Conservation (phyloP, 1,140 invertebrate species). For the Lamellibrachia luymesi region DNA sequence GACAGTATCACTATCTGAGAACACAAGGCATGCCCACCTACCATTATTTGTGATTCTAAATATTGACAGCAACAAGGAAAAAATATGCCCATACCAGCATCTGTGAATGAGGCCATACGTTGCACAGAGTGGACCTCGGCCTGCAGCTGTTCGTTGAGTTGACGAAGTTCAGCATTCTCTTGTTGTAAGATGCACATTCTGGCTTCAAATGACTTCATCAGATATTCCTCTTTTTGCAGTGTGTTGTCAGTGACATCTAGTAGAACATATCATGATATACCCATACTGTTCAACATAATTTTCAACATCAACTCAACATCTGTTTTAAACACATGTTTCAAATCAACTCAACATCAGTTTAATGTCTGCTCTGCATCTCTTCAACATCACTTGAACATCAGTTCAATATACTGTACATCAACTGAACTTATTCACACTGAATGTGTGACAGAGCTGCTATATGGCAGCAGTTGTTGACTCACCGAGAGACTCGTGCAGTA, state of each 20-base stretch:
- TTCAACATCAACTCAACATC: too few species aligned
- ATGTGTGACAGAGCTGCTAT: too few species aligned
- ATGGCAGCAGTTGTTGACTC: not conserved
- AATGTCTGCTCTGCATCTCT: too few species aligned
- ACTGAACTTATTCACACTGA: too few species aligned
- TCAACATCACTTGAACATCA: too few species aligned
- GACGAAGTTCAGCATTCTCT: not conserved
- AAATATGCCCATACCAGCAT: not conserved
- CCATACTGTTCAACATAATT: not conserved
- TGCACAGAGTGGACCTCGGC: not conserved
- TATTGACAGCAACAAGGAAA: not conserved
- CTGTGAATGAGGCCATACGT: slow-evolving; percentile 10
- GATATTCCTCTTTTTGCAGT: not conserved
- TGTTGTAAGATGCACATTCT: not conserved
- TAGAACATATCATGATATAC: not conserved
- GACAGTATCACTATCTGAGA: not conserved
- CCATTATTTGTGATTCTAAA: not conserved
- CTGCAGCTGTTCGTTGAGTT: slow-evolving; percentile 10
- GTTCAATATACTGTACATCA: too few species aligned
- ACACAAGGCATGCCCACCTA: not conserved
- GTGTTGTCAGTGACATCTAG: slow-evolving; percentile 3
- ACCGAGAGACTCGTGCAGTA: not conserved
- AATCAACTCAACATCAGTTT: too few species aligned
- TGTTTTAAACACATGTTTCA: too few species aligned
- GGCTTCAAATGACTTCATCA: not conserved